Base-by-base conservation (phyloP, 1,140 invertebrate genomes). In the Spodoptera frugiperda region DNA sequence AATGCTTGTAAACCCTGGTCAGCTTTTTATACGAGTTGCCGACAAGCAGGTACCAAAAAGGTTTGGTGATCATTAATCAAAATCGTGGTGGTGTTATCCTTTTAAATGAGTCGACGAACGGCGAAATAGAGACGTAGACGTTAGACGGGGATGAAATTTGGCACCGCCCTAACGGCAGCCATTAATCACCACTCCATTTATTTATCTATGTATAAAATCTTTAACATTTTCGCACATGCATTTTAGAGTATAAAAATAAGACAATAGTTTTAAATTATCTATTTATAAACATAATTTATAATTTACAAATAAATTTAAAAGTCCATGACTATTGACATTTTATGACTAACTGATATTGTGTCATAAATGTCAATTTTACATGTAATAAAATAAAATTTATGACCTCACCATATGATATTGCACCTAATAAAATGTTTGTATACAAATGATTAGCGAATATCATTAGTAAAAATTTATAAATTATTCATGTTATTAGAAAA, bases 81-180 rank as follows among this genome's bases (percentile, higher is more conserved):
- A 88, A 89, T 83, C 76, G 59, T 84, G 17, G 76, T 84, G 82
- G 76, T 84, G 82, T 84, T 86, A 81, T 81, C 78, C 80, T 85
- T 86, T 83, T 84, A 84, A 87, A 85, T 80, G 81, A 84, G 79
- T 83, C 83, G 81, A 82, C 81, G 80, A 84, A 87, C 72, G 76
- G 82, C 77, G 55, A 84, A 87, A 93, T 91, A 91, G 87, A 93
- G 89, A 82, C 80, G 87, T 93, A 89, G 85, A 91, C 85, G 78
- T 76, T n/a, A 84, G 88, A 70, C 68, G 78, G 79, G 78, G 81
- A 55, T 78, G 75, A 77, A 71, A 57, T 82, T 82, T 80, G 83
- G 86, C 80, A 86, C 86, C 90, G 90, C 91, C 91, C 83, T 82
- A 57, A 80, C 79, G 71, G 61, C 74, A 61, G 59, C 79, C 83